phyloP scores from a whole-genome alignment of 2,888 invertebrate genomes.

The Craniophora ligustri region DNA sequence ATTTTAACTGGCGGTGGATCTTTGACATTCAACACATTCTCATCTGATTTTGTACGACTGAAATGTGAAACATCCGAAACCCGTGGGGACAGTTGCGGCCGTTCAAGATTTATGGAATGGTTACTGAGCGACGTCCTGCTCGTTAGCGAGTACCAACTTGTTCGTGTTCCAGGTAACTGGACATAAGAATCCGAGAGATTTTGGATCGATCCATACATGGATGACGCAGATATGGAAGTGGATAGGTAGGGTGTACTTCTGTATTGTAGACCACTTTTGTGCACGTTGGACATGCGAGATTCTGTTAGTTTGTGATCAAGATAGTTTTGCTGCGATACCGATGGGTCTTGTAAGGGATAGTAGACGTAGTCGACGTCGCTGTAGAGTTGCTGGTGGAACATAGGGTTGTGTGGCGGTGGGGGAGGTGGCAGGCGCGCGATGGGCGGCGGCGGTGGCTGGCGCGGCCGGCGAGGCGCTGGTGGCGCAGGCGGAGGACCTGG shows the following conservation, averaged over 20 bases:
- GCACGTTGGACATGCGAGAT: conserved; percentile 89
- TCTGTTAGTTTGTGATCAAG: conserved; percentile 95
- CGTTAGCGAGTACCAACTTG: conserved; percentile 90
- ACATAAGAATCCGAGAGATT: conserved; percentile 93
- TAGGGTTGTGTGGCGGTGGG: conserved; percentile 94
- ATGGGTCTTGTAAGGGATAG: conserved; percentile 96
- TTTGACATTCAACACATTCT: conserved; percentile 92
- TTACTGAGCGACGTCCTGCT: conserved; percentile 89
- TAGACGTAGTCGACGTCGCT: conserved; percentile 97
- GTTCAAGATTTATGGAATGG: conserved; percentile 90
- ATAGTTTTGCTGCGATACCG: conserved; percentile 96
- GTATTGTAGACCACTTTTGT: conserved; percentile 93
- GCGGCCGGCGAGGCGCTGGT: conserved; percentile 84
- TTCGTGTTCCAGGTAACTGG: conserved; percentile 90
- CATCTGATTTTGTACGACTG: conserved; percentile 93
- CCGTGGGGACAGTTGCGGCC: conserved; percentile 90
- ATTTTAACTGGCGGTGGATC: conserved; percentile 85
- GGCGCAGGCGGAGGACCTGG: conserved; percentile 81
- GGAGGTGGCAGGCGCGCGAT: conserved; percentile 90
- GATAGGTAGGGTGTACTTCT: conserved; percentile 94
- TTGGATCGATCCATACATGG: conserved; percentile 94
- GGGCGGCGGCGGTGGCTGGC: conserved; percentile 92
- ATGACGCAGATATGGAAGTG: conserved; percentile 90
- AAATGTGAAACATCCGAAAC: conserved; percentile 87
- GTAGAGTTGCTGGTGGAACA: conserved; percentile 96